Conservation (phyloP, 2,113 vertebrate genomes). For the Pomatostomus ruficeps region DNA sequence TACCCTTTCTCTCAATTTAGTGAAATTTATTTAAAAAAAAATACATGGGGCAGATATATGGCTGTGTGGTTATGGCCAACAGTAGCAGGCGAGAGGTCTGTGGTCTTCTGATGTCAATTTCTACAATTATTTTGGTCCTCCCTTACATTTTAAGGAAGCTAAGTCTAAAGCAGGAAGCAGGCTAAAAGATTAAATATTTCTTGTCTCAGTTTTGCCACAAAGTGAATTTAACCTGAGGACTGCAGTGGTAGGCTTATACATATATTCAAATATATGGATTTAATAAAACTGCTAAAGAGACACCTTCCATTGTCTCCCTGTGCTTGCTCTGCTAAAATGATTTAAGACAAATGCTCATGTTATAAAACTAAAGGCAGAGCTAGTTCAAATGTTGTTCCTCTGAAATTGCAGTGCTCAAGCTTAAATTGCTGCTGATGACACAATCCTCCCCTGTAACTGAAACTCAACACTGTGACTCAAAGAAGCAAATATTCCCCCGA, state of each 20-base stretch:
- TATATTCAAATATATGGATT: not conserved
- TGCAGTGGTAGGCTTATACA: not conserved
- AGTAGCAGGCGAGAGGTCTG: not conserved
- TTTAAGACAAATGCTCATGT: not conserved
- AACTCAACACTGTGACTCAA: not conserved
- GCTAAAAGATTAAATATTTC: not conserved
- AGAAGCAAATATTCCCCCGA: not conserved
- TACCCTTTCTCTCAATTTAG: not conserved
- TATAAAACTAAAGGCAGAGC: not conserved
- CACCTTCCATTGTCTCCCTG: not conserved
- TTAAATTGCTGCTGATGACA: not conserved
- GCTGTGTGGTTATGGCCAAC: not conserved
- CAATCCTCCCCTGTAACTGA: not conserved
- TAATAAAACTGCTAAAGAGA: not conserved
- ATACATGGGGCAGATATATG: not conserved
- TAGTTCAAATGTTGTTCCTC: not conserved
- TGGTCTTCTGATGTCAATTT: fast-evolving
- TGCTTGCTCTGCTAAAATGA: not conserved
- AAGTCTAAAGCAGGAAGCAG: not conserved
- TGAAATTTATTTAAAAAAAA: not conserved
- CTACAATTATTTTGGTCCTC: not conserved
- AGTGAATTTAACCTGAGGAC: not conserved
- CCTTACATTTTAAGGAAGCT: not conserved
- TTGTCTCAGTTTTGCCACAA: not conserved
- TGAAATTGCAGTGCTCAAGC: not conserved